These are phyloP conservation scores for Thecophora atra DNA, from an alignment of 2,888 invertebrate genomes.

Conservation along the genomic window DNA sequence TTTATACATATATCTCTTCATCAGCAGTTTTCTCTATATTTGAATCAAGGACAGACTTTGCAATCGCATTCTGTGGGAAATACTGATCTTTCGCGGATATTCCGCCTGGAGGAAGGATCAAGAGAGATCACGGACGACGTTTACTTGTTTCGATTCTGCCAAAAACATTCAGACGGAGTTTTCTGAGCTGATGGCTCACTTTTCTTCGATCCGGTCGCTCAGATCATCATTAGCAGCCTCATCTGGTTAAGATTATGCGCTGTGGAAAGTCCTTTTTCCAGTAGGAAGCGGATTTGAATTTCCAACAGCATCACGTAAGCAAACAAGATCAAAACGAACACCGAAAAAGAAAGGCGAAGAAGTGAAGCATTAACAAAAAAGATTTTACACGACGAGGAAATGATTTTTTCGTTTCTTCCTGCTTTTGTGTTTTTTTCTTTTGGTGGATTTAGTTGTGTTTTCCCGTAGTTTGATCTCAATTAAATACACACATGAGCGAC, in stretches of 20 bases:
- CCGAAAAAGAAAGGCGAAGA: not conserved
- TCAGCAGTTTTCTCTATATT: not conserved
- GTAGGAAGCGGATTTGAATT: slow-evolving; percentile 15
- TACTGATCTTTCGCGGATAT: not conserved
- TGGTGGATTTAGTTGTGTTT: slow-evolving; percentile 9
- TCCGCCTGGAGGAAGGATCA: not conserved
- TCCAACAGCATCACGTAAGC: not conserved
- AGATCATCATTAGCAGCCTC: not conserved
- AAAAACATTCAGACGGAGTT: not conserved
- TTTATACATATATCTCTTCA: not conserved
- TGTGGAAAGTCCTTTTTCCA: slow-evolving; percentile 24
- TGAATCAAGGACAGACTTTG: not conserved
- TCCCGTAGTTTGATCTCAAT: slow-evolving; percentile 22
- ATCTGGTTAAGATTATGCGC: slow-evolving; percentile 23
- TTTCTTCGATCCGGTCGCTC: not conserved
- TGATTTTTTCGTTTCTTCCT: too few species aligned
- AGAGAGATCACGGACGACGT: not conserved
- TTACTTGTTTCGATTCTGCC: slow-evolving; percentile 2
- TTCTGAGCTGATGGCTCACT: not conserved
- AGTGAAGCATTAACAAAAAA: not conserved
- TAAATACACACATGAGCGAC: slow-evolving; percentile 18
- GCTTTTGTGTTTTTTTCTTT: too few species aligned
- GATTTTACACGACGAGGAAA: too few species aligned
- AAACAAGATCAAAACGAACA: not conserved
- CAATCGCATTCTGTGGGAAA: not conserved